phyloP scores from a whole-genome alignment of 1,140 invertebrate genomes.

The Magallana angulata region DNA sequence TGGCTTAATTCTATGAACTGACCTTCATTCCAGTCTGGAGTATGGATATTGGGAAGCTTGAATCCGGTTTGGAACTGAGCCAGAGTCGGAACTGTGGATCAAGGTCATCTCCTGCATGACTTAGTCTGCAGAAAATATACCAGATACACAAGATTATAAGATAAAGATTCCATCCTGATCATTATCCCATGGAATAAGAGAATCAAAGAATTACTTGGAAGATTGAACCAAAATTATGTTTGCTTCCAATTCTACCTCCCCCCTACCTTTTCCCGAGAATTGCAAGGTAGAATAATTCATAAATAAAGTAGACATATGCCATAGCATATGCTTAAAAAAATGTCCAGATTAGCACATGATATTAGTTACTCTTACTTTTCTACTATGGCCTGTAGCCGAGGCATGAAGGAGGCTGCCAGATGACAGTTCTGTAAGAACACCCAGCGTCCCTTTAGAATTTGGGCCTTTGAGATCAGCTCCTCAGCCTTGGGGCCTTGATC shows the following conservation, averaged over 20 bases:
- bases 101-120: constrained; percentile 70
- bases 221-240: background rate
- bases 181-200: no score
- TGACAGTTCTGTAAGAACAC: constrained; percentile 84
- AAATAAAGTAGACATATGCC: no score
- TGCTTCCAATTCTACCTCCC: no score
- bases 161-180: background rate
- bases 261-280: no score
- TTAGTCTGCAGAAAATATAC: constrained; percentile 69
- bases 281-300: no score
- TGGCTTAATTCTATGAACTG: constrained; percentile 10
- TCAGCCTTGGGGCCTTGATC: constrained; percentile 79
- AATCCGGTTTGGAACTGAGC: constrained; percentile 78
- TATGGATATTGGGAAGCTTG: constrained; percentile 76
- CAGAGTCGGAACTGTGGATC: constrained; percentile 79
- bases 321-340: no score
- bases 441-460: constrained; percentile 79
- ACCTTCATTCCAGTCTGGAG: constrained; percentile 78
- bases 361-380: constrained; percentile 68
- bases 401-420: constrained; percentile 79
- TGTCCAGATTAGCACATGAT: no score
- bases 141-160: constrained; percentile 19
- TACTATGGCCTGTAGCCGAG: constrained; percentile 75
- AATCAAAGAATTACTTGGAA: background rate
- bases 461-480: constrained; percentile 77